Evolutionary conservation across 2,113 vertebrate genomes (phyloP).

Genomic region (Fukomys damarensis): DNA sequence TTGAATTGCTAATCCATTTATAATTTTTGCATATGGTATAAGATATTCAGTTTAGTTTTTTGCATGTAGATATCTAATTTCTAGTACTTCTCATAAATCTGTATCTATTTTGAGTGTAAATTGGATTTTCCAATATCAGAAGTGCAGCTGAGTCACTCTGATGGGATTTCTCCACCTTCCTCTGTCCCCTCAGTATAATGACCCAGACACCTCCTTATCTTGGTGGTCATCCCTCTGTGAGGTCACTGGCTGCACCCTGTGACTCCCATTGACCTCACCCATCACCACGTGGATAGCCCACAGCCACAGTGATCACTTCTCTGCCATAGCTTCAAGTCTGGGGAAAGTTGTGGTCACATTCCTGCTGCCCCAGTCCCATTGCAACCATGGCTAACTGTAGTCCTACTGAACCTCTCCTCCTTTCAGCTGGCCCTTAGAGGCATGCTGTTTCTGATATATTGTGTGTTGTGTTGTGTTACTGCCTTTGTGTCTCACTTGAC

Average conservation of each 20-base stretch:
- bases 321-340: fast-evolving
- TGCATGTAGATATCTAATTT: neutral
- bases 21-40: neutral
- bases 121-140: neutral
- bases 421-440: neutral
- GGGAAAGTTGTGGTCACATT: neutral
- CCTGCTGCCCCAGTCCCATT: neutral
- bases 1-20: neutral
- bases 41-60: neutral
- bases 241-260: neutral
- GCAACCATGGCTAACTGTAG: neutral
- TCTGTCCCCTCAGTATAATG: neutral
- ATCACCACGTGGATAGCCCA: too few species aligned
- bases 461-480: neutral
- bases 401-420: too few species aligned
- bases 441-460: neutral
- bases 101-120: neutral
- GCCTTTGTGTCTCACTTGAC: neutral
- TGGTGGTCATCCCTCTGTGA: too few species aligned
- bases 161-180: neutral
- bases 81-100: neutral
- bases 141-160: neutral
- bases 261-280: neutral
- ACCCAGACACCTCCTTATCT: neutral
- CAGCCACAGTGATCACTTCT: neutral